Evolutionary conservation across 2,797 vertebrate genomes (phyloP), one percentile per base, ranked within the genome.

Genomic region (Betta splendens): DNA sequence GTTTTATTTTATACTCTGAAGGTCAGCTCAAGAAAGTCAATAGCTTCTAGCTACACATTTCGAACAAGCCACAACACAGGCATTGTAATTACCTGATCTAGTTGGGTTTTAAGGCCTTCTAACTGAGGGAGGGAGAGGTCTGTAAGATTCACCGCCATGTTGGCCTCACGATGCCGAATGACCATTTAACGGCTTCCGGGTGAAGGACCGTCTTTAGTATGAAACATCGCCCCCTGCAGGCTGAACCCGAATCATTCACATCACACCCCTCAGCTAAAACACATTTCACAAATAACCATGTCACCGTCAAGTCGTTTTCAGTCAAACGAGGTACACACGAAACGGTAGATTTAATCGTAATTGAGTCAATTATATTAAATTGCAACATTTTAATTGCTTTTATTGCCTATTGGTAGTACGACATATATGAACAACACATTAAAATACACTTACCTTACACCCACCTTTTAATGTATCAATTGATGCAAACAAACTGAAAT

Each of bases 71-170:
- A 4, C 0, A 17, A 0, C 3, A 1, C 10, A 9, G 0, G 1
- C 2, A 1, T 6, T 0, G 0, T 18, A 0, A 3, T 45, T 84
- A 96, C 96, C 94, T 96, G 95, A 20, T 97, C 96, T 23, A 98
- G 79, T 60, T 98, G 96, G 40, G 90, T 92, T 80, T 97, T 98
- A 35, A 98, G 87, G 64, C 93, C 90, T 84, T 98, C 96, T 43
- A 98, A 74, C 45, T 97, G 96, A 43, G 93, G 93, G 29, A 98
- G 86, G 44, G 91, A 88, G 63, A 98, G 89, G 73, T 98, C 95
- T 20, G 92, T 88, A 5, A 97, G 93, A 70, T 95, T 96, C 72
- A 97, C 93, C 32, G 95, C 89, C 94, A 93, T 93, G 71, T 81
- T 93, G 79, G 55, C 68, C 80, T 37, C 64, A 77, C 45, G 77